These are phyloP conservation scores for Brachionus calyciflorus DNA, from an alignment of 1,140 invertebrate species.

Conservation along the genomic window DNA sequence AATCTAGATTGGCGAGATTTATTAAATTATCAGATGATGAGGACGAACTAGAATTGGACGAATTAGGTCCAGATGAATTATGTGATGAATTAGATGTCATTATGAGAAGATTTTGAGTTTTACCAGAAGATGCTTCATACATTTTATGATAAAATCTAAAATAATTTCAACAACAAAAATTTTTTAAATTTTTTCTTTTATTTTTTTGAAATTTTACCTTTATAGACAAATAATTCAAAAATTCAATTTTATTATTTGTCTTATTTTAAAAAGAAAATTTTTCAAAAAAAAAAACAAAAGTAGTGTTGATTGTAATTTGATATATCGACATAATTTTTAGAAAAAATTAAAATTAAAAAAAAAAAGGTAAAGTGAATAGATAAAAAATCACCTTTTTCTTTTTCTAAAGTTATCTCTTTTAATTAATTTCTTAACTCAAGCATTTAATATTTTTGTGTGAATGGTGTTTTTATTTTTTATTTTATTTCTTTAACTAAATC, in stretches of 20 bases:
- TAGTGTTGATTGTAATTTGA: constrained; percentile 45
- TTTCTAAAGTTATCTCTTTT: neutral
- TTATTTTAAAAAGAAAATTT: constrained; percentile 3
- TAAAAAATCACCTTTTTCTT: constrained; percentile 15
- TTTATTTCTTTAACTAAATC: too few relatives aligned
- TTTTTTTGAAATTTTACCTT: constrained; percentile 18
- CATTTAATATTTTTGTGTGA: constrained; percentile 30
- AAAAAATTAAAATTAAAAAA: too few relatives aligned
- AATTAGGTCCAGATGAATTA: constrained; percentile 4
- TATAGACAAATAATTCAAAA: neutral
- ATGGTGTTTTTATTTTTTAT: too few relatives aligned
- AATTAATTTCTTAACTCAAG: constrained; percentile 35
- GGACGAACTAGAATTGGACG: constrained; percentile 22
- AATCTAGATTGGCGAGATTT: neutral
- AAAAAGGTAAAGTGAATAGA: neutral
- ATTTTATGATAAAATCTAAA: neutral
- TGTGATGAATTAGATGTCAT: constrained; percentile 33
- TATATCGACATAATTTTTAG: too few relatives aligned
- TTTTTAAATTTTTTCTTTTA: too few relatives aligned
- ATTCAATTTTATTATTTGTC: constrained; percentile 25
- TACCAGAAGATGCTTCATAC: neutral
- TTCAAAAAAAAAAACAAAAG: neutral
- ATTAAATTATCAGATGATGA: neutral
- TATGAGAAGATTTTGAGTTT: neutral
- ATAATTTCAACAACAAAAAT: too few relatives aligned